Conservation (phyloP, 2,888 invertebrate genomes). For the Piscicola geometra region DNA sequence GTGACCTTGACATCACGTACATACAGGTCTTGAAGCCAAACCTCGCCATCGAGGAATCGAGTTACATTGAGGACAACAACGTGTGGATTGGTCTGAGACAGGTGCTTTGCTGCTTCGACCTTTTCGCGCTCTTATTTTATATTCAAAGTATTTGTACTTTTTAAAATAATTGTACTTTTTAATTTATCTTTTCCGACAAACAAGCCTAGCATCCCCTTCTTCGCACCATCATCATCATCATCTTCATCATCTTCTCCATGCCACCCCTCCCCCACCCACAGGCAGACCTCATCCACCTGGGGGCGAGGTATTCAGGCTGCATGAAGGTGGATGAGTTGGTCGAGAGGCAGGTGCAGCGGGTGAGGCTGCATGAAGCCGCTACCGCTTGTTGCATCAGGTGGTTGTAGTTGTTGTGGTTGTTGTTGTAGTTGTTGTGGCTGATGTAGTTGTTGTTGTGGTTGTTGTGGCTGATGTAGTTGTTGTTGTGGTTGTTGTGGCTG, state of each 20-base stretch:
- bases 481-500: neutral
- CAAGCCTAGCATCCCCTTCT: neutral
- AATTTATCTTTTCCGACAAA: neutral
- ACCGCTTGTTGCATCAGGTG: conserved; percentile 87
- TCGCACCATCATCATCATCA: neutral
- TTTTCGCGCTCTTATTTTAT: neutral
- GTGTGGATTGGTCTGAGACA: conserved; percentile 96
- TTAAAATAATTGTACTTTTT: neutral
- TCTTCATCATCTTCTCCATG: neutral
- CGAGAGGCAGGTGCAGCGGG: conserved; percentile 79
- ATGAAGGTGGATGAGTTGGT: conserved; percentile 72
- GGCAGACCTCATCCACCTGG: conserved; percentile 91
- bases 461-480: too few species aligned
- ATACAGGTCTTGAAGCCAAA: conserved; percentile 81
- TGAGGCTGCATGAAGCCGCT: conserved; percentile 77
- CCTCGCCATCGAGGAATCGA: conserved; percentile 70
- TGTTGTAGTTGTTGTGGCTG: too few species aligned
- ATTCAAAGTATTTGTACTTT: neutral
- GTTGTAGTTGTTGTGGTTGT: too few species aligned
- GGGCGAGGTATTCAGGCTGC: conserved; percentile 96
- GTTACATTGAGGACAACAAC: conserved; percentile 65
- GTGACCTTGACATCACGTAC: conserved; percentile 15
- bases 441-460: too few species aligned
- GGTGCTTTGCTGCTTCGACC: conserved; percentile 50
- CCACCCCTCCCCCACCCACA: conserved; percentile 45